phyloP scores from a whole-genome alignment of 2,113 vertebrate species.

The Atrichornis clamosus region DNA sequence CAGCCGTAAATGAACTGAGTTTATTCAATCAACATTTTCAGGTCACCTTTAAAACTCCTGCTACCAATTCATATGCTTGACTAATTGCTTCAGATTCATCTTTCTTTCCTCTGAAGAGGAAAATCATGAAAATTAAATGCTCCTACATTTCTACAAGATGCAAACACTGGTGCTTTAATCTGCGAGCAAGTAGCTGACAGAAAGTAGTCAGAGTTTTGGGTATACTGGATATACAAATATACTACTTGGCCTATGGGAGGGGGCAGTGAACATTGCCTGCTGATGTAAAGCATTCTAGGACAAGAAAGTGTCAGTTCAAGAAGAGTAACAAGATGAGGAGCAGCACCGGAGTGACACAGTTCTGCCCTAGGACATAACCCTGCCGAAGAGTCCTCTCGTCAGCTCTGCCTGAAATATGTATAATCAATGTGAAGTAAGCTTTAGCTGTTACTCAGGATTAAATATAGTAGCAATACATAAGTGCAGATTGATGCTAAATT shows the following conservation, averaged over 20 bases:
- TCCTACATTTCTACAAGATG: background rate
- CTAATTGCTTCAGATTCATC: constrained; percentile 28
- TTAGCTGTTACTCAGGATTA: background rate
- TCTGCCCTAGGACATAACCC: constrained; percentile 9
- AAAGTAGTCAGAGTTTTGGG: background rate
- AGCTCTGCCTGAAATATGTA: background rate
- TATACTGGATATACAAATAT: background rate
- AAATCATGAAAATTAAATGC: background rate
- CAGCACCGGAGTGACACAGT: background rate
- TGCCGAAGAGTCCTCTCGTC: background rate
- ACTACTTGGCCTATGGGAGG: background rate
- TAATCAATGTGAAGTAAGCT: background rate
- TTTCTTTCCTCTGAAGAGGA: background rate
- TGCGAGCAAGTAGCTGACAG: background rate
- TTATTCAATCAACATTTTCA: constrained; percentile 30
- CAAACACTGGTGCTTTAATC: background rate
- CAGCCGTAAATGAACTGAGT: constrained; percentile 16
- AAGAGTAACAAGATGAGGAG: background rate
- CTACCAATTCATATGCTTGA: background rate
- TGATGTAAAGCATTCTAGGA: constrained; percentile 19
- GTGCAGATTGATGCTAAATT: background rate
- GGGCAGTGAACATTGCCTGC: background rate
- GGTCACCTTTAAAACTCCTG: constrained; percentile 41
- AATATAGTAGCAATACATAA: background rate
- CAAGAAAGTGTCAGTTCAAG: constrained; percentile 18